Conservation (phyloP, 1,140 invertebrate species). For the Ostrea edulis region DNA sequence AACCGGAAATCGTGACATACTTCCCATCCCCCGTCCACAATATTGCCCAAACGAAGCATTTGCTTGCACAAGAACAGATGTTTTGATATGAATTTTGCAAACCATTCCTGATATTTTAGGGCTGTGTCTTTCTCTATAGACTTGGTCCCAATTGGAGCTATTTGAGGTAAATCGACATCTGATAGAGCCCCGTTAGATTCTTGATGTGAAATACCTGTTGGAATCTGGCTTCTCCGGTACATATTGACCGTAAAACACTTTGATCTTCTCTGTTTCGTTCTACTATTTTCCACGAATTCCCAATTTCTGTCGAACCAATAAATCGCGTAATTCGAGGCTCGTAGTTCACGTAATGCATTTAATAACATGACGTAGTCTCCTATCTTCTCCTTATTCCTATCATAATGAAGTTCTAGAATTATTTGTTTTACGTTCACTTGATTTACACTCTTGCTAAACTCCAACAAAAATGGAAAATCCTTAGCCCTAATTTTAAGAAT, state of each 20-base stretch:
- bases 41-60: slow-evolving; percentile 2
- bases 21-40: slow-evolving; percentile 25
- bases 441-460: background rate
- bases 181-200: background rate
- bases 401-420: slow-evolving; percentile 24
- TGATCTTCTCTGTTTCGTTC: background rate
- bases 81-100: background rate
- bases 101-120: background rate
- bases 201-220: background rate
- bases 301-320: slow-evolving; percentile 34
- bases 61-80: slow-evolving; percentile 24
- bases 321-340: background rate
- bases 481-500: slow-evolving; percentile 2
- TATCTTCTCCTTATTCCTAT: background rate
- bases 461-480: slow-evolving; percentile 14
- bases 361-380: background rate
- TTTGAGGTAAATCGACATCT: background rate
- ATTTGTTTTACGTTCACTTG: background rate
- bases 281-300: background rate
- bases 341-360: slow-evolving; percentile 20
- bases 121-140: background rate
- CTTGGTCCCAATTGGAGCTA: background rate
- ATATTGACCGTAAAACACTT: slow-evolving; percentile 30
- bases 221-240: background rate
- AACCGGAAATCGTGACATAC: slow-evolving; percentile 35